Evolutionary conservation across 2,888 invertebrate genomes (phyloP), one percentile per base, ranked within the genome.

Genomic region (Trissolcus japonicus): DNA sequence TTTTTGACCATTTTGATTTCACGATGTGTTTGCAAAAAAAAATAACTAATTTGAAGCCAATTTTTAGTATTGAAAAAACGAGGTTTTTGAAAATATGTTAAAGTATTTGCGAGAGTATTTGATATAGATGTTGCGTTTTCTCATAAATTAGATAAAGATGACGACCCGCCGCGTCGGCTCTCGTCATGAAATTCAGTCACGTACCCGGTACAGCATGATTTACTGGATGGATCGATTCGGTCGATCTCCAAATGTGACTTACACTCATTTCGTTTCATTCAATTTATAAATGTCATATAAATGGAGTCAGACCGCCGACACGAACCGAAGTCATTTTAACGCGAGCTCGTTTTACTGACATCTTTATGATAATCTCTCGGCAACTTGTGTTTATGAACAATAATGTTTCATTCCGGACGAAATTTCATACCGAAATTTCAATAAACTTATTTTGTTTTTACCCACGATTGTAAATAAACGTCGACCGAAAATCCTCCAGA

Each of bases 111-210:
- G n/a, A n/a, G 13, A 13, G n/a, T 41, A 3, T 41, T 46, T 46
- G 46, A 14, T 46, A 46, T 46, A 6, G 16, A 46, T 46, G 2
- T 43, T 14, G 46, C 46, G 3, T 48, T 72, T 73, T 29, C 54
- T 54, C 63, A 57, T 79, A 73, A 79, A 79, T 73, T 79, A 61
- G 76, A 79, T 76, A 79, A 76, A 73, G 79, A 79, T 68, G 79
- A 79, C 56, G 79, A 78, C 56, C 56, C 68, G 59, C n/a, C 59
- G 56, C 17, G 9, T 16, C 57, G 63, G 46, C 19, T 54, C 66
- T 68, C 62, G 72, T 72, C 67, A 17, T 29, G 63, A 21, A 79
- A 73, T 76, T 79, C 63, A 73, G 78, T 79, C 78, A 79, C 78
- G 78, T 79, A 76, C 50, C 61, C 60, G 75, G 75, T 72, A 71